Evolutionary conservation across 37 sponge, comb jelly and placozoan species (phyloP), one percentile per base, ranked within the genome.

Genomic region (Chondrilla cf. caribensis): DNA sequence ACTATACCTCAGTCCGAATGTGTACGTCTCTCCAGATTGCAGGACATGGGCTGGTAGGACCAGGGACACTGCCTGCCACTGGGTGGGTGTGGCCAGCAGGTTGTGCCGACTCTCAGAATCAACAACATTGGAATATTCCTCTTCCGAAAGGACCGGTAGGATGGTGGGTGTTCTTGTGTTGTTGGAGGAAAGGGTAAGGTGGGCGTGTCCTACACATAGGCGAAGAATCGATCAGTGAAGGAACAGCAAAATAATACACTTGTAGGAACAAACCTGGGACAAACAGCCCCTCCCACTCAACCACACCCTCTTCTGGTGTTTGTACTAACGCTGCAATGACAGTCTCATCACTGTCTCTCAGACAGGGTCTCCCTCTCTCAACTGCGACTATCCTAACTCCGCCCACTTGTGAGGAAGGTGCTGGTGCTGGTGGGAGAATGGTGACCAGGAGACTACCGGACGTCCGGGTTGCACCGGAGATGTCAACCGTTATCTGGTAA

Each of bases 281-380:
- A 39, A 39, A 73, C 41, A 73, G 42, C 41, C 41, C 38, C 76
- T 73, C 76, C 76, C 76, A 73, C 38, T 40, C 24, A n/a, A 73
- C 43, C 76, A 73, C 76, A 5, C 76, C 76, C 14, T 11, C 76
- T 73, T 73, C n/a, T 15, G 76, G 76, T 39, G 76, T 73, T 37
- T 43, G 76, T 32, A 73, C 76, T 25, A 73, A n/a, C 2, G 42
- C 76, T 39, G 17, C 24, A 8, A 73, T 37, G 22, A 73, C 44
- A 14, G 36, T 43, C 43, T 73, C 76, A 73, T 73, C 76, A 73
- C 43, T 40, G 21, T 41, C 0, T 2, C 36, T 21, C 0, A 39
- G n/a, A 6, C 24, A 73, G 76, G 76, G 44, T 73, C 44, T 42
- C 6, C 76, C 76, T 7, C 76, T 73, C 40, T 22, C 76, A 3